Base-by-base conservation (phyloP, 2,888 invertebrate genomes). In the Epicampocera succincta region DNA sequence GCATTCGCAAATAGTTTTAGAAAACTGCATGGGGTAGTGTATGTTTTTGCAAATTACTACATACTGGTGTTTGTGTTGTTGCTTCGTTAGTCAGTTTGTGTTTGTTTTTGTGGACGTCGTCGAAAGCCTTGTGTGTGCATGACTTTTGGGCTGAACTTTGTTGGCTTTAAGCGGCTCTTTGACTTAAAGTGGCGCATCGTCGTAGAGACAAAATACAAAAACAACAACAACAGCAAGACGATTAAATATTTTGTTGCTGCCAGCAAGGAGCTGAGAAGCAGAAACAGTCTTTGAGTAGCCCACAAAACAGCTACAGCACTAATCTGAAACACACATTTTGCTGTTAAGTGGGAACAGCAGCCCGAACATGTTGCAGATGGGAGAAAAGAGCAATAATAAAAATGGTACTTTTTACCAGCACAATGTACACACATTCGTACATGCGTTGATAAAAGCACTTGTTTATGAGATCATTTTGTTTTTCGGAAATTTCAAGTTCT, bases 151-250 rank as follows among this genome's bases (percentile, higher is more conserved):
- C 63, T 80, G 80, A 80, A 75, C 80, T 81, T 76, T 72, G 76
- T 68, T 81, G 68, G 56, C 80, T 81, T 81, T 68, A 73, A 81
- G 80, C 76, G 76, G 68, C 76, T 81, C 63, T 81, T 76, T 81
- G 76, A 81, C 76, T 76, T 76, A 68, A 76, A 81, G 76, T 76
- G 80, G 80, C 80, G 76, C 80, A 80, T 72, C 71, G 44, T 56
- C 48, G 68, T 19, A 58, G 71, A 29, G 40, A 77, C 48, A 66
- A 54, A 2, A 29, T 25, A 61, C 44, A 52, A 29, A 46, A 52
- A n/a, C n/a, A n/a, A n/a, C n/a, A n/a, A n/a, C n/a, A n/a, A n/a
- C n/a, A n/a, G n/a, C n/a, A n/a, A 71, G 54, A 54, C 75, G 44
- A 76, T 76, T 80, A 61, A 58, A 75, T 40, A 52, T 66, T 75